Evolutionary conservation across 1,140 invertebrate genomes (phyloP), one percentile per base, ranked within the genome.

Genomic region (Physella acuta): DNA sequence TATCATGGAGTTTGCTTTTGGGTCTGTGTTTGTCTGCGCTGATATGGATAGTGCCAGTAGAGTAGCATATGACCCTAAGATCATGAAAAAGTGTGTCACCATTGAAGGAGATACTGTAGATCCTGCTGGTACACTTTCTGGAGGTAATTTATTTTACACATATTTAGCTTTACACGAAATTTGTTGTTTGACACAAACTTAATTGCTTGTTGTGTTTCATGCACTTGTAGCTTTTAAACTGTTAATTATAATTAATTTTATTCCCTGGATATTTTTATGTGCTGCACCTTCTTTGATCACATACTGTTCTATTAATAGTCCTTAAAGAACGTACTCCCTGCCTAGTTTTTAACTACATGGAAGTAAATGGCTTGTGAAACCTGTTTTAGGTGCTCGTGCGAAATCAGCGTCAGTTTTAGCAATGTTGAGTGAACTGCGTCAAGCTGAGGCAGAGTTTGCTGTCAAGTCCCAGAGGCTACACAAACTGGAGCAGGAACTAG

Each of bases 1-100:
- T 0, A 94, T 94, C 0, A 95, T 99, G 91, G 86, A 91, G 75
- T 95, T 89, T 88, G 90, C 95, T 71, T 97, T 98, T 86, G 96
- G 95, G 17, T 86, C 89, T 74, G 89, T 90, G 53, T 91, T 99
- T 71, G 88, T 98, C 59, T 96, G 94, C 82, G 88, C 88, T 39
- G 89, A 93, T 81, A 89, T 95, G 83, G 88, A 93, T 60, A 86
- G 88, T 64, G 97, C 96, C 2, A 90, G 91, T 72, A 81, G 79
- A 79, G 88, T 94, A 24, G 86, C 94, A 16, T 98, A 92, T 85
- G 88, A 96, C 85, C 85, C 86, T 4, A 83, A 85, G 17, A 71
- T 98, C 56, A 88, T 88, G 80, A 91, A 89, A 36, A 91, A 91
- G 73, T 91, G 91, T 76, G 92, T 99, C 8, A 98, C 96, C 0